Base-by-base conservation (phyloP, 2,113 vertebrate species). In the Phocoena phocoena region DNA sequence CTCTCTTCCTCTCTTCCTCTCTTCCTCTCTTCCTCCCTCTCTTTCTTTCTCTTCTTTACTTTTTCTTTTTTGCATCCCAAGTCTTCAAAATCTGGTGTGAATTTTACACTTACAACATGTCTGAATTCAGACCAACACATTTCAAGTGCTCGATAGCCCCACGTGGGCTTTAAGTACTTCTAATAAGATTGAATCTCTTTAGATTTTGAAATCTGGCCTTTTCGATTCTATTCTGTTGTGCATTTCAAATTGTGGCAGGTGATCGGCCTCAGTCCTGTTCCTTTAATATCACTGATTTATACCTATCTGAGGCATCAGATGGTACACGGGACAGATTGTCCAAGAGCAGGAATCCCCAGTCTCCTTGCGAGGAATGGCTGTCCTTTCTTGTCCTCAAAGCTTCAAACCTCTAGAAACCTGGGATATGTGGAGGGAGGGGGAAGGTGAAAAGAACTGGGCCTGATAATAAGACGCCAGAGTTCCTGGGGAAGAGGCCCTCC, bases 371-470 rank as follows among this genome's bases (percentile, higher is more conserved):
- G 20, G 26, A 71, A 90, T 23, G 68, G 25, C 44, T 89, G 11
- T 77, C 71, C 71, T 96, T 88, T 92, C n/a, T 83, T 97, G 93
- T 76, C 36, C 41, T 95, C 10, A 47, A 62, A 85, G 47, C 85
- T 86, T 86, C 20, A 58, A 77, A 62, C 28, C 18, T 93, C 55
- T 6, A 68, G 90, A 93, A 97, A 90, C 53, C 65, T 85, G 71
- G 44, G 23, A 21, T 80, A 65, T 81, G 25, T 73, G 28, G 41
- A 88, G 12, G 12, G 33, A 31, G 38, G 31, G 18, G 33, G 10
- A 68, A 67, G 47, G n/a, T 36, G 38, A 88, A 65, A 88, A 68
- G 33, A 53, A 7, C 21, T 82, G 87, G 55, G 55, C 5, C 20
- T 82, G 82, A 81, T 21, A 67, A 47, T n/a, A 90, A 53, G 25